Evolutionary conservation across 2,888 invertebrate genomes (phyloP), one percentile per base, ranked within the genome.

Genomic region (Melanostoma scalare): DNA sequence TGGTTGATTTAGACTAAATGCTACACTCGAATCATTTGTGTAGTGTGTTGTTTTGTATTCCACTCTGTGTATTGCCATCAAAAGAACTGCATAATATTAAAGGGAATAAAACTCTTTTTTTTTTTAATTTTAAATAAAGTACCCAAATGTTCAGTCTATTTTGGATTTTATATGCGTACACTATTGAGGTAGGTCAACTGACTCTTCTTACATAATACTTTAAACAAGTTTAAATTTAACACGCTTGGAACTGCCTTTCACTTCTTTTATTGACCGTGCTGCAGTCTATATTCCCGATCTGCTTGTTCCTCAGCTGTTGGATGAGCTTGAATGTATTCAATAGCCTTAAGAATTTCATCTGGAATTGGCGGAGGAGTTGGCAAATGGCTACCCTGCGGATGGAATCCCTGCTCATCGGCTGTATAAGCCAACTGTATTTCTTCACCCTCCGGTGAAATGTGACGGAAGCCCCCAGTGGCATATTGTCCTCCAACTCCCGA

Each of bases 401-500:
- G 89, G 87, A 86, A 90, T 33, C 90, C 90, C 67, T 88, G 87
- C 61, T 88, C 89, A 85, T 90, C 89, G 48, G 90, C 89, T 36
- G 86, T 40, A 58, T 90, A 90, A 6, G 85, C 31, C 4, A 88
- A 3, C 55, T 88, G 86, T 5, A 90, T 58, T 0, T 86, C 58
- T 60, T 87, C n/a, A 10, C 91, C 90, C 36, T 90, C 89, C 1
- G 90, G 90, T 0, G 90, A 87, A 82, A 87, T 87, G 52, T 86
- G 88, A 0, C 86, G 81, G 85, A 56, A 88, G 3, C 85, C 86
- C 46, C 89, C 89, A 33, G 10, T 86, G 30, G 92, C 93, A 4
- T 87, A 85, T 87, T 92, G 92, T 88, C 92, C 92, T 86, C 94
- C 89, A n/a, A 85, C 87, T 86, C 94, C 94, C 2, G 87, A 80